Conservation (phyloP, 2,888 invertebrate species). For the Cremastinae sp. region DNA sequence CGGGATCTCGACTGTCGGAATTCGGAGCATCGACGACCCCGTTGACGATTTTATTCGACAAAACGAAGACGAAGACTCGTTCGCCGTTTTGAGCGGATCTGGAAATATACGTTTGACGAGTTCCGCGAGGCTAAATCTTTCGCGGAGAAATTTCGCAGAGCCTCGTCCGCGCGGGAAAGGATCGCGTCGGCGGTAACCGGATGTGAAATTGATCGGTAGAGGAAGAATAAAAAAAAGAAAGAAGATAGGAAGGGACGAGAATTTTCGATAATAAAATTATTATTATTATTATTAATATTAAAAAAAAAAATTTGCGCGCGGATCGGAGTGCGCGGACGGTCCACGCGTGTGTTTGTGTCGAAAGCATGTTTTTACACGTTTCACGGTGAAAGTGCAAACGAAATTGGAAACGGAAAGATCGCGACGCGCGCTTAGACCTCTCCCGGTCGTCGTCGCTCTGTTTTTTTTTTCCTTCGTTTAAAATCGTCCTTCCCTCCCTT, state of each 20-base stretch:
- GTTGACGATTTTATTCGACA: too few species aligned
- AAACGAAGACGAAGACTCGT: too few species aligned
- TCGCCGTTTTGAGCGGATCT: too few species aligned
- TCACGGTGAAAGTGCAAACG: conserved; percentile 60
- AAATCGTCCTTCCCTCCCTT: not conserved
- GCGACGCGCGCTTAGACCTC: conserved; percentile 8
- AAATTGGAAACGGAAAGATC: conserved; percentile 56
- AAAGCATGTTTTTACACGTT: conserved; percentile 51
- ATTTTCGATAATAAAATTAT: too few species aligned
- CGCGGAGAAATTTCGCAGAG: conserved; percentile 7
- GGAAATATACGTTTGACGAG: too few species aligned
- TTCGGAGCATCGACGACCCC: conserved; percentile 28
- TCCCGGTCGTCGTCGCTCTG: conserved; percentile 10
- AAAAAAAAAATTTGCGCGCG: too few species aligned
- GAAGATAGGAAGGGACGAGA: not conserved
- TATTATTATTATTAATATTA: too few species aligned
- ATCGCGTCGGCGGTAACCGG: not conserved
- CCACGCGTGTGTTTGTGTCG: conserved; percentile 6
- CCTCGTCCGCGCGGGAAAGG: not conserved
- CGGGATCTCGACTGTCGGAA: not conserved
- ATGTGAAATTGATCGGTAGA: conserved; percentile 25
- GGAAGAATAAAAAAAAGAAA: not conserved
- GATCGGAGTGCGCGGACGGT: not conserved
- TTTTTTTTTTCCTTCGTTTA: conserved; percentile 15
- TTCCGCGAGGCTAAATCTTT: too few species aligned